Evolutionary conservation across 1,140 invertebrate genomes (phyloP), one percentile per base, ranked within the genome.

Genomic region (Planococcus citri): DNA sequence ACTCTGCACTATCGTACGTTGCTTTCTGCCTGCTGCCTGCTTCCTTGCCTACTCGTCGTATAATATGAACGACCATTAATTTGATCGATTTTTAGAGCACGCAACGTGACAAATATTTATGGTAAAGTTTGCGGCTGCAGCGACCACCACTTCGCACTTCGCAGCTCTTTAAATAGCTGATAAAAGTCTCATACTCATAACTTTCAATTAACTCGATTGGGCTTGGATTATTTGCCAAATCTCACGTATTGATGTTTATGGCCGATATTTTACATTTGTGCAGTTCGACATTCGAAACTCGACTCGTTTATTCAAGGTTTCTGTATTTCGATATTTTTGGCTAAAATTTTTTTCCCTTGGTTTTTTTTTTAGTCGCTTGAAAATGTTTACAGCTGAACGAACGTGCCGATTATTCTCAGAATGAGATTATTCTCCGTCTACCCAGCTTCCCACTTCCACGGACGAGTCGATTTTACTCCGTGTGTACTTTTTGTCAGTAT

Each of bases 21-120:
- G n/a, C n/a, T n/a, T n/a, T n/a, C n/a, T n/a, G n/a, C n/a, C n/a
- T n/a, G n/a, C n/a, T n/a, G n/a, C n/a, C n/a, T n/a, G n/a, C n/a
- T n/a, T n/a, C n/a, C n/a, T n/a, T n/a, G n/a, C n/a, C n/a, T n/a
- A n/a, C n/a, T n/a, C 41, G 41, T 20, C 41, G 29, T 33, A 51
- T n/a, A n/a, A n/a, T 51, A 51, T 51, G 12, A 51, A 51, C 6
- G 41, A 20, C 41, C 41, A 51, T 51, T 51, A 51, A 51, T 51
- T 51, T 51, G 41, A 51, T 51, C 41, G 41, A 51, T 51, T 51
- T 51, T 51, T 20, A 3, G 6, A n/a, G 6, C 10, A 51, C 41
- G 41, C 33, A 37, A 51, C 41, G 41, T 51, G 41, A 51, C 41
- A 51, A 51, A 51, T 51, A 51, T 51, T 51, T 51, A 51, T 51